Conservation (phyloP, 2,888 invertebrate species). For the Caenorhabditis becei region DNA sequence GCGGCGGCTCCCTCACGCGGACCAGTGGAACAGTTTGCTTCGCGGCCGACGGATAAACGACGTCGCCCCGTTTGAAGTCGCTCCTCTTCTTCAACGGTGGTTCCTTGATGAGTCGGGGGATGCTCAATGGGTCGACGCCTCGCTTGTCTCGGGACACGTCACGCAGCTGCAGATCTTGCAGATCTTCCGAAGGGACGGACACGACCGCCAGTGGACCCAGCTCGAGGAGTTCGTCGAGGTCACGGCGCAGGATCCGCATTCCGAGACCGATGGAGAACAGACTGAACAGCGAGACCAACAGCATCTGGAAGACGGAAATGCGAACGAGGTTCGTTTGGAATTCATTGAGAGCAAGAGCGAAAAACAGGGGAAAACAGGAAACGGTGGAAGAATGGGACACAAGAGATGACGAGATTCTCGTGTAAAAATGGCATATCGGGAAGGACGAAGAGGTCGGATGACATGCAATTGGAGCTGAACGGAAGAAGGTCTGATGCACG, state of each 20-base stretch:
- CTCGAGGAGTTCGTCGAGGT: conserved; percentile 39
- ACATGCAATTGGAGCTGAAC: conserved; percentile 42
- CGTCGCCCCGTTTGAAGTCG: conserved; percentile 51
- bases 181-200: conserved; percentile 24
- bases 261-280: conserved; percentile 49
- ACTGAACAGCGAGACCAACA: conserved; percentile 56
- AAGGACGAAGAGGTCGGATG: conserved; percentile 47
- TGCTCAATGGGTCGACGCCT: conserved; percentile 61
- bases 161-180: neutral
- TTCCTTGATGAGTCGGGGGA: conserved; percentile 61
- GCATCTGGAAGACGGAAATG: conserved; percentile 59
- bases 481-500: conserved; percentile 31
- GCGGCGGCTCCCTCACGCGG: conserved; percentile 58
- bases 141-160: conserved; percentile 41
- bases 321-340: too few species aligned
- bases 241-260: conserved; percentile 35
- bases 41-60: conserved; percentile 61
- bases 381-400: conserved; percentile 3
- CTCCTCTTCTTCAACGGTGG: conserved; percentile 59
- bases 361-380: conserved; percentile 23
- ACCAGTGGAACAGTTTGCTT: conserved; percentile 59
- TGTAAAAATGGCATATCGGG: conserved; percentile 16
- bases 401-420: conserved; percentile 21
- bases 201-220: conserved; percentile 43
- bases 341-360: too few species aligned